Conservation (phyloP, 2,888 invertebrate genomes). For the Andrena chrysosceles region DNA sequence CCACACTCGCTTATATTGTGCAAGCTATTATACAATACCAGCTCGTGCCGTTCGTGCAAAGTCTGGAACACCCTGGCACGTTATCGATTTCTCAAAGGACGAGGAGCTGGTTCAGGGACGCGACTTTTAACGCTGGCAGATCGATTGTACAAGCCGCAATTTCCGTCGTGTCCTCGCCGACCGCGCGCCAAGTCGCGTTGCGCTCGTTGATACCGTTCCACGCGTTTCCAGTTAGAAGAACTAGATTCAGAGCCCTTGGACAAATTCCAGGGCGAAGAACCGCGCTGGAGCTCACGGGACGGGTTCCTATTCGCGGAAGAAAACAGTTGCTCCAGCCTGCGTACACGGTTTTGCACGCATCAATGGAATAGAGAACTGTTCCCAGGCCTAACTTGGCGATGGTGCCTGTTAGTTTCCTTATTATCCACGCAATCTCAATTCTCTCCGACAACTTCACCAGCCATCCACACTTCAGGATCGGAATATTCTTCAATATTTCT, state of each 20-base stretch:
- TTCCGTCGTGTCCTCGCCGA: no score
- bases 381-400: constrained; percentile 18
- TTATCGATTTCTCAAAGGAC: no score
- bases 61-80: no score
- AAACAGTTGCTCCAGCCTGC: constrained; percentile 24
- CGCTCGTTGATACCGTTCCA: constrained; percentile 13
- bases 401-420: neutral
- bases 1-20: no score
- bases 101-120: no score
- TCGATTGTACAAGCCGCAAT: no score
- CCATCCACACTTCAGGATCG: no score
- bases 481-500: no score
- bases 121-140: no score
- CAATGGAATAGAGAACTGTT: constrained; percentile 21
- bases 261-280: constrained; percentile 28
- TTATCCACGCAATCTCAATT: neutral
- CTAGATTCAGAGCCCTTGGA: constrained; percentile 35
- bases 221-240: constrained; percentile 38
- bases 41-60: no score
- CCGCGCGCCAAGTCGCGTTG: neutral
- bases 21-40: no score
- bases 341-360: constrained; percentile 6
- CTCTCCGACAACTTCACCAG: no score
- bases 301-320: constrained; percentile 19
- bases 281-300: neutral